Percentiles rank a stretch among this genome's conserved stretches.
Evolutionary conservation across 2,888 invertebrate genomes (phyloP).

Genomic region (Thereva nobilitata): DNA sequence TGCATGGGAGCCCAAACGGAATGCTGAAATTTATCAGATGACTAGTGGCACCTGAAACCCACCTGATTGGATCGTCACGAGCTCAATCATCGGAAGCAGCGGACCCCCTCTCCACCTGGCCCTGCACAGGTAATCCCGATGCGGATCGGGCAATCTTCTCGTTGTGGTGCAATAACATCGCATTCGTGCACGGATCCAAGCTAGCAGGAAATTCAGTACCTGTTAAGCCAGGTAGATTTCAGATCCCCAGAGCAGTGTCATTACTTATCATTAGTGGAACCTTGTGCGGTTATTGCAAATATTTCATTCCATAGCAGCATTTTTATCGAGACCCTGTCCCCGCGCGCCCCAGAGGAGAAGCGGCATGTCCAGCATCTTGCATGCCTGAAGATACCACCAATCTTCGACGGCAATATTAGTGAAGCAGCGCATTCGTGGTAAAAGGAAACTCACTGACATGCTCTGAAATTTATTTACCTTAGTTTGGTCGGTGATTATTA

Average conservation of each 20-base stretch:
- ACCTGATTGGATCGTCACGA: constrained; percentile 41
- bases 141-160: constrained; percentile 1
- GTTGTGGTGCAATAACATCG: not conserved
- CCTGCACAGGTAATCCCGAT: not conserved
- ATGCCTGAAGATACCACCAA: too few species aligned
- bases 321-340: too few species aligned
- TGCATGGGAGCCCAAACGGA: constrained; percentile 36
- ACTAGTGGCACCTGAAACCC: constrained; percentile 34
- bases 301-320: constrained; percentile 31
- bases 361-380: too few species aligned
- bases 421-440: too few species aligned
- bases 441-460: too few species aligned
- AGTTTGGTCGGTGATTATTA: too few species aligned
- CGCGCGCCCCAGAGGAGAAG: too few species aligned
- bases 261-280: constrained; percentile 39
- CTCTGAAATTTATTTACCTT: too few species aligned
- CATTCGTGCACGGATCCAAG: constrained; percentile 19
- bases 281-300: constrained; percentile 36
- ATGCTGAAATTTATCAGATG: constrained; percentile 39
- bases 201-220: too few species aligned
- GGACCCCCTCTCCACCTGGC: constrained; percentile 4
- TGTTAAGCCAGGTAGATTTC: constrained; percentile 25
- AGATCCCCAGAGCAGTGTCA: constrained; percentile 34
- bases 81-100: constrained; percentile 40
- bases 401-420: too few species aligned